Percentiles rank a stretch among this genome's conserved stretches.
These are phyloP conservation scores for Scaptomyza polygonia DNA, from an alignment of 2,888 invertebrate genomes.

Conservation along the genomic window DNA sequence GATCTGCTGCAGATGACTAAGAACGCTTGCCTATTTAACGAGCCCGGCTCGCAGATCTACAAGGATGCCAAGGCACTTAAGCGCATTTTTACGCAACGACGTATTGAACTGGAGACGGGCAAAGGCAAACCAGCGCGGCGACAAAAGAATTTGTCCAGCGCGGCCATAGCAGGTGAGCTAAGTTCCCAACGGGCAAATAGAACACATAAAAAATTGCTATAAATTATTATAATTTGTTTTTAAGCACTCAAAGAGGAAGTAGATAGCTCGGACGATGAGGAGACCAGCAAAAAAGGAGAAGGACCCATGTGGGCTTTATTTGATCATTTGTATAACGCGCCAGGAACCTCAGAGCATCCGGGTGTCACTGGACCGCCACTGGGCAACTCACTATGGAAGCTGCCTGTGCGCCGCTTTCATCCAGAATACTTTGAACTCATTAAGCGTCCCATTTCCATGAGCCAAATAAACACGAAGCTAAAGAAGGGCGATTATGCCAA, in stretches of 20 bases:
- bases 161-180: constrained; percentile 71
- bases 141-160: constrained; percentile 70
- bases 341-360: constrained; percentile 85
- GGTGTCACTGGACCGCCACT: constrained; percentile 89
- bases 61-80: constrained; percentile 96
- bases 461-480: constrained; percentile 95
- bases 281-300: constrained; percentile 86
- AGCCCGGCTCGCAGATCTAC: constrained; percentile 97
- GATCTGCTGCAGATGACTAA: constrained; percentile 95
- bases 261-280: constrained; percentile 88
- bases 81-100: constrained; percentile 88
- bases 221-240: neutral
- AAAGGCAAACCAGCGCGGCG: constrained; percentile 85
- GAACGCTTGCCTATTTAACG: constrained; percentile 98
- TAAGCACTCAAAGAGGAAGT: constrained; percentile 86
- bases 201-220: neutral
- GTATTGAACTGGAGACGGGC: constrained; percentile 90
- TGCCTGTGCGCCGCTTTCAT: constrained; percentile 95
- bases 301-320: constrained; percentile 96
- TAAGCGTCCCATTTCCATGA: constrained; percentile 96
- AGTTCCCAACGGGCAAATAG: neutral
- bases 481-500: constrained; percentile 92
- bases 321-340: constrained; percentile 90
- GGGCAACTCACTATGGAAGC: constrained; percentile 95
- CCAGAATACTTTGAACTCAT: constrained; percentile 99